Evolutionary conservation across 92 coral and sea anemone genomes (phyloP).

Genomic region (Palythoa caribaeorum): DNA sequence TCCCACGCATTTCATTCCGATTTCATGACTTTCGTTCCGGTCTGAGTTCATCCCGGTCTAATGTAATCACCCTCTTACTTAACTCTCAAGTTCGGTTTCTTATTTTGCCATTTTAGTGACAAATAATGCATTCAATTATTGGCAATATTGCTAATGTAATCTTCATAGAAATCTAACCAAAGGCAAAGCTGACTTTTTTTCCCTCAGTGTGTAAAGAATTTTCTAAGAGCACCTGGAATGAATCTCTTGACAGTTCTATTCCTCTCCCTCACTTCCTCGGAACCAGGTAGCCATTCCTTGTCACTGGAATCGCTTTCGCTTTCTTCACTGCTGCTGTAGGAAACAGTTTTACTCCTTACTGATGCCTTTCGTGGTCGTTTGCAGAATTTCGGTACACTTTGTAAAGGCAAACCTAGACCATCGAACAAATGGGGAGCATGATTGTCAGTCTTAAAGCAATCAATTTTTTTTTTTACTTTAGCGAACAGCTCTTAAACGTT

Average conservation of each 20-base stretch:
- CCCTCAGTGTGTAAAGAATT: neutral
- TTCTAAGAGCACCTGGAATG: constrained; percentile 61
- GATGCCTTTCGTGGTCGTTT: neutral
- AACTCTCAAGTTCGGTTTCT: too few species aligned
- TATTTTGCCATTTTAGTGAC: too few species aligned
- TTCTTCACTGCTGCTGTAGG: constrained; percentile 36
- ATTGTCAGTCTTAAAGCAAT: too few species aligned
- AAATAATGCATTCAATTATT: too few species aligned
- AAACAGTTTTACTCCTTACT: neutral
- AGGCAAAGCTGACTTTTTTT: neutral
- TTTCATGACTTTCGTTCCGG: too few species aligned
- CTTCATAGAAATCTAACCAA: too few species aligned
- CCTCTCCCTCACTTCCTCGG: constrained; percentile 71
- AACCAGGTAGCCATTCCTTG: constrained; percentile 89
- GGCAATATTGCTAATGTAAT: too few species aligned
- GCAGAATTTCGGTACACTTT: neutral
- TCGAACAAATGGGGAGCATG: neutral
- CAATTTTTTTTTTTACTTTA: too few species aligned
- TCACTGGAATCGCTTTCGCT: constrained; percentile 73
- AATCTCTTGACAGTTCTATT: constrained; percentile 77
- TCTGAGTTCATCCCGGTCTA: too few species aligned
- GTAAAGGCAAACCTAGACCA: constrained; percentile 1
- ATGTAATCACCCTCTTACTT: too few species aligned
- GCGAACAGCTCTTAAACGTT: too few species aligned
- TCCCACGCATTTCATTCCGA: too few species aligned